Evolutionary conservation across 2,113 vertebrate species (phyloP).

Genomic region (Collichthys lucidus): DNA sequence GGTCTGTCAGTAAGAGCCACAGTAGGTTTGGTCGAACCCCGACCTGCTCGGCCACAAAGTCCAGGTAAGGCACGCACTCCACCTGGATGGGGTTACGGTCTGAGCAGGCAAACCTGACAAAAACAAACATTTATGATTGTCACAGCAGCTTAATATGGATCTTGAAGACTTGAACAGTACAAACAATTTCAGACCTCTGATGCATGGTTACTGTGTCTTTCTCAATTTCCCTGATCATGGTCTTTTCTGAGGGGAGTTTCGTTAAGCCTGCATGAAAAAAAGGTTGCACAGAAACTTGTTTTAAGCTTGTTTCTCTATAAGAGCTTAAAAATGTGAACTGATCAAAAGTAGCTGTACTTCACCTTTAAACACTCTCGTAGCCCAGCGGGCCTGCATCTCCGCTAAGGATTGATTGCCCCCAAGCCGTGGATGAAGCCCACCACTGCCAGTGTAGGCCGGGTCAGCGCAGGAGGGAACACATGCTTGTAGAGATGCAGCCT

Average conservation of each 20-base stretch:
- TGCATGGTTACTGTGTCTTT: constrained; percentile 79
- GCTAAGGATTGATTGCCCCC: constrained; percentile 88
- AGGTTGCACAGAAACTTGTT: not conserved
- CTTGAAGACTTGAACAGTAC: no score
- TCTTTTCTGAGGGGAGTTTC: constrained; percentile 42
- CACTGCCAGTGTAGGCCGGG: constrained; percentile 85
- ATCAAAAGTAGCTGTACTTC: not conserved
- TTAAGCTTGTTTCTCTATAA: not conserved
- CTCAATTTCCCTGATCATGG: constrained; percentile 82
- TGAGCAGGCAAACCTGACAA: constrained; percentile 59
- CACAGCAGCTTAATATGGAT: not conserved
- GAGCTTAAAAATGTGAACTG: not conserved
- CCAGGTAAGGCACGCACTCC: constrained; percentile 84
- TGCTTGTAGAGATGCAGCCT: constrained; percentile 87
- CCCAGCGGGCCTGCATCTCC: constrained; percentile 92
- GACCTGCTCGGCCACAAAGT: constrained; percentile 83
- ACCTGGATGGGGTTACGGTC: constrained; percentile 82
- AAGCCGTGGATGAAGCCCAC: constrained; percentile 86
- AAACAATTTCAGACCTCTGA: constrained; percentile 62
- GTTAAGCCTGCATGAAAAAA: not conserved
- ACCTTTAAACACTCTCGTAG: constrained; percentile 89
- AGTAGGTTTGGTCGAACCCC: constrained; percentile 84
- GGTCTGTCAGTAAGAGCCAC: constrained; percentile 86
- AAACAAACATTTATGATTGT: not conserved
- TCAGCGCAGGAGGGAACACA: constrained; percentile 85